Base-by-base conservation (phyloP, 1,140 invertebrate genomes). In the Drosophila serrata region DNA sequence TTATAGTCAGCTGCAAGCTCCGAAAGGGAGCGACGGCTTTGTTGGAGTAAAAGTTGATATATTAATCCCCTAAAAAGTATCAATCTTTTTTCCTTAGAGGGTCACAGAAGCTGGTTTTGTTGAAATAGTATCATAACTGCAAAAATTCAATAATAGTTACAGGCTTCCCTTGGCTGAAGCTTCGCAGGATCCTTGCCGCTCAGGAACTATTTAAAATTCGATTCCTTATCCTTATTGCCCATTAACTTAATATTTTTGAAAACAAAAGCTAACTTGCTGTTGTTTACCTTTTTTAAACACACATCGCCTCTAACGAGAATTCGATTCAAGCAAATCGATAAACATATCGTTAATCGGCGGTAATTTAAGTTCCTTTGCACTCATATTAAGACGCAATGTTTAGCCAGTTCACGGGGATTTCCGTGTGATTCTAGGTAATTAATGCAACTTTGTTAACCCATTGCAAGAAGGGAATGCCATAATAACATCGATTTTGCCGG, bases 1-100 rank as follows among this genome's bases (percentile, higher is more conserved):
- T 92, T 9, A 35, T 81, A 2, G 56, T 45, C 53, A 73, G 51
- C 33, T 90, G 86, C 39, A 88, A 81, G 45, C 53, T 88, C 37
- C 80, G 76, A 0, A 90, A 69, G 56, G 85, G 77, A 49, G 12
- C 49, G 1, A 17, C 15, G 27, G 24, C 75, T 19, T 43, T 8
- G 17, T 19, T 19, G 40, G 4, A 0, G 19, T 39, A 11, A 19
- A 42, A 42, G 40, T 19, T 19, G 19, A 42, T 43, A 43, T 17
- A 11, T 42, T 8, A 43, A 43, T 19, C 11, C 9, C 17, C 17
- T 6, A 43, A 19, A 19, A 1, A 19, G 1, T 2, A 12, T 22
- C 0, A 5, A 12, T 22, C 0, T 6, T 43, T 12, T 2, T 22
- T 1, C 12, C 5, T 19, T 12, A 22, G 11, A 12, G 9, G 9